These are phyloP conservation scores for Ptychadena robeensis DNA, from an alignment of 2,797 vertebrate genomes.

Conservation along the genomic window DNA sequence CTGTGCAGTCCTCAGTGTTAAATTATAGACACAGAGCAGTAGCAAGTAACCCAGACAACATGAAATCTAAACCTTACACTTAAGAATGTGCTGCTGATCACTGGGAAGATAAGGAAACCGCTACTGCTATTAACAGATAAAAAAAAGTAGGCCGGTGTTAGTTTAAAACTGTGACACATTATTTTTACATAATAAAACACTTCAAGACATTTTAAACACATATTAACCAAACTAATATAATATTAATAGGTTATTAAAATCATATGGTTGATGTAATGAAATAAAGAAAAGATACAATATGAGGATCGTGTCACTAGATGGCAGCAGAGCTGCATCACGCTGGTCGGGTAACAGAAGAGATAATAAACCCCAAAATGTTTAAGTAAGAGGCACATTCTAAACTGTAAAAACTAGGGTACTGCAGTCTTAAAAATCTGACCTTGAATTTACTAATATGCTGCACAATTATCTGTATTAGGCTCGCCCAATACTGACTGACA, in stretches of 20 bases:
- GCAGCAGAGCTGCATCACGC: constrained; percentile 23
- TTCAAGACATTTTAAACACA: background rate
- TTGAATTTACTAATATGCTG: too few species aligned
- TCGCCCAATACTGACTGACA: too few species aligned
- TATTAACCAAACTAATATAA: background rate
- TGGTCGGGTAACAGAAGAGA: background rate
- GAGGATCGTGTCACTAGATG: constrained; percentile 8
- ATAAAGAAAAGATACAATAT: background rate
- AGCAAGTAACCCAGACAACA: background rate
- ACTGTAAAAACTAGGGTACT: too few species aligned
- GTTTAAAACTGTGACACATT: background rate
- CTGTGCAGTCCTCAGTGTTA: background rate
- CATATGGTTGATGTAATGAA: background rate
- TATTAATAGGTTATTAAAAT: background rate
- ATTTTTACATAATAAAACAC: constrained; percentile 1
- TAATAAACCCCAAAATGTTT: too few species aligned
- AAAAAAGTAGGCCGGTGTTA: background rate
- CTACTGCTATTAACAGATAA: constrained; percentile 17
- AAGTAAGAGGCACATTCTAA: too few species aligned
- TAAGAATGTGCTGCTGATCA: constrained; percentile 56
- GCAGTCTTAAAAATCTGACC: too few species aligned
- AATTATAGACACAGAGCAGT: constrained; percentile 28
- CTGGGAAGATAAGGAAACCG: constrained; percentile 56
- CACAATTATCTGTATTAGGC: too few species aligned
- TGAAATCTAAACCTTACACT: constrained; percentile 36